These are phyloP conservation scores for Bubo scandiacus DNA, from an alignment of 2,113 vertebrate genomes.

Conservation along the genomic window DNA sequence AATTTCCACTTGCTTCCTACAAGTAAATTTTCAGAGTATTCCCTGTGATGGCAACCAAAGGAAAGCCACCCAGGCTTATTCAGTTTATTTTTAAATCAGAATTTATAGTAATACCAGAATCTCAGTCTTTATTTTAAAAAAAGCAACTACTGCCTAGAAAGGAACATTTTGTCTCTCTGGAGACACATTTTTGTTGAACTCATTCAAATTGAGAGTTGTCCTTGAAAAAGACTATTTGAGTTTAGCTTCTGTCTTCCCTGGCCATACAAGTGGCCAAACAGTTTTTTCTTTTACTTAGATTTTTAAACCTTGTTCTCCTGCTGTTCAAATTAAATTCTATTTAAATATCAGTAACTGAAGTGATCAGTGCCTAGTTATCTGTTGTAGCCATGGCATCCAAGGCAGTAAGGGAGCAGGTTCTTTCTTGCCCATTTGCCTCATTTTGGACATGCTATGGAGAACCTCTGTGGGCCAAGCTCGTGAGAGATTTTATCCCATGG, in stretches of 20 bases:
- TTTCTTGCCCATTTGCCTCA: background rate
- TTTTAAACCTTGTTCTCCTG: background rate
- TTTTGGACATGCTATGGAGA: background rate
- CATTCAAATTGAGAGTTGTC: background rate
- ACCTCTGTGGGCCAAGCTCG: background rate
- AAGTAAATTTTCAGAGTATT: background rate
- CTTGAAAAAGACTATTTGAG: background rate
- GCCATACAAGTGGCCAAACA: background rate
- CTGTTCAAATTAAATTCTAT: background rate
- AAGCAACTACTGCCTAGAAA: background rate
- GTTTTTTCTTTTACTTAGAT: background rate
- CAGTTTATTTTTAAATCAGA: background rate
- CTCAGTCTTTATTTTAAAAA: background rate
- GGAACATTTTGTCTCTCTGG: background rate
- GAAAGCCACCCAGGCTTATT: background rate
- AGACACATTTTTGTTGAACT: background rate
- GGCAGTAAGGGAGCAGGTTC: background rate
- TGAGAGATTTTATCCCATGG: background rate
- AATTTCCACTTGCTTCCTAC: background rate
- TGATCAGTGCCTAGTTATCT: background rate
- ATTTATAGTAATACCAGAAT: background rate
- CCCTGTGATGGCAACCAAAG: background rate
- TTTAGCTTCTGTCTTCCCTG: background rate
- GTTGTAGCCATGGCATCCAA: background rate
- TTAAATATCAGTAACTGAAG: background rate